Base-by-base conservation (phyloP, 1,140 invertebrate species). In the Chironomus striatipennis region DNA sequence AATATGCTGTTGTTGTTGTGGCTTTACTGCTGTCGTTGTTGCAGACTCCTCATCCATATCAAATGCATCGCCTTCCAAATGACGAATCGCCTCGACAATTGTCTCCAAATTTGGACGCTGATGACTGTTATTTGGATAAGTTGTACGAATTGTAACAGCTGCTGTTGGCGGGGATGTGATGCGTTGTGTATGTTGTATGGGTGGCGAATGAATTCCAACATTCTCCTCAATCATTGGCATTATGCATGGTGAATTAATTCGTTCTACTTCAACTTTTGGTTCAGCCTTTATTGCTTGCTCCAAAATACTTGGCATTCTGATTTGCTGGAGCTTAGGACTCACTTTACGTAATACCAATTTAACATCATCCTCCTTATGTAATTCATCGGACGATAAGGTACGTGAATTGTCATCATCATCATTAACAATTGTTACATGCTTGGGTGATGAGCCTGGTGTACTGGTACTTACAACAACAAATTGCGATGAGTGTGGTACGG, bases 71-170 rank as follows among this genome's bases (percentile, higher is more conserved):
- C 97, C 96, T 82, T 99, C 97, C 75, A 99, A 84, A 79, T 97
- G 96, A 47, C 96, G 88, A 77, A 98, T 98, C 24, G 97, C 97
- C 81, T 99, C 96, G 8, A 98, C 95, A 76, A 99, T 98, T 1
- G 97, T 98, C 81, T 98, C 95, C 75, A 99, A 85, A 82, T 98
- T 98, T 79, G 97, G 93, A 57, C 95, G 88, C 88, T 73, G 21
- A 43, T 34, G 77, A 77, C 75, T 80, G 78, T 42, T 79, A 57
- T 75, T 43, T 17, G 65, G 67, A 24, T 43, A 67, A 15, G 67
- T 73, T 42, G 17, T 21, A 42, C 64, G 64, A 7, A 47, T 47
- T 2, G 42, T n/a, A 15, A 15, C 47, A 21, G 20, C 15, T n/a
- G 34, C 24, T 47, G 42, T 20, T 15, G 74, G 20, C 7, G 17